Evolutionary conservation across 2,113 vertebrate species (phyloP).

Genomic region (Oreocharis arfaki): DNA sequence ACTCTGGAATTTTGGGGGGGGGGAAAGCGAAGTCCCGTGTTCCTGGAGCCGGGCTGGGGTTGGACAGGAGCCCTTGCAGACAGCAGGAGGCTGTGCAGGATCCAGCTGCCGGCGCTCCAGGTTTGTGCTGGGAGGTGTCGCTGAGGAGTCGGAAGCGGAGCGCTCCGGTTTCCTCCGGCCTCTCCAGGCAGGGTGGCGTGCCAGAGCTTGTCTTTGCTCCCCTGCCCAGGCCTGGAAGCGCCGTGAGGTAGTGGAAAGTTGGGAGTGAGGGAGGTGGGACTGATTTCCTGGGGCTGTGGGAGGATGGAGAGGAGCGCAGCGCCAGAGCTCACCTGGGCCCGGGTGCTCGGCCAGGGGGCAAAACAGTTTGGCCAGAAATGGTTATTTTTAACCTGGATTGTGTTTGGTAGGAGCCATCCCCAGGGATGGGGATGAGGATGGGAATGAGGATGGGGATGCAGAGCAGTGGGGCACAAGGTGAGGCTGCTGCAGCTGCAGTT

Average conservation of each 20-base stretch:
- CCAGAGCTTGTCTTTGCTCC: background rate
- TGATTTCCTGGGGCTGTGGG: background rate
- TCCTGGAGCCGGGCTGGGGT: background rate
- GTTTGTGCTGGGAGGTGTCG: background rate
- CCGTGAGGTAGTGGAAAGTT: background rate
- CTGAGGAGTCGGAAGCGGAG: background rate
- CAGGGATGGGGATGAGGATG: background rate
- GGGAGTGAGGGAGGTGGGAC: background rate
- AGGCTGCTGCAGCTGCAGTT: background rate
- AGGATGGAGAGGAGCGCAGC: background rate
- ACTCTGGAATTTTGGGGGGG: background rate
- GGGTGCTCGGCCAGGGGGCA: accelerated
- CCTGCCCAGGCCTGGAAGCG: background rate
- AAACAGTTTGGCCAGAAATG: background rate
- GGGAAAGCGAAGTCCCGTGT: background rate
- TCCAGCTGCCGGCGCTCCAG: background rate
- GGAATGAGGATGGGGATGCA: background rate
- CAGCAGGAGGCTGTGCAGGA: background rate
- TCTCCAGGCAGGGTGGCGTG: background rate
- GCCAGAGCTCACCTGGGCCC: background rate
- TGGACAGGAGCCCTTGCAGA: background rate
- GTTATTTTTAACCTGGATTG: accelerated
- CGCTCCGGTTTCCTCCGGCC: accelerated
- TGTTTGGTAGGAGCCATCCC: background rate
- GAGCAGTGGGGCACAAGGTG: background rate